These are phyloP conservation scores for Pteruthius melanotis DNA, from an alignment of 2,113 vertebrate genomes.

Conservation along the genomic window DNA sequence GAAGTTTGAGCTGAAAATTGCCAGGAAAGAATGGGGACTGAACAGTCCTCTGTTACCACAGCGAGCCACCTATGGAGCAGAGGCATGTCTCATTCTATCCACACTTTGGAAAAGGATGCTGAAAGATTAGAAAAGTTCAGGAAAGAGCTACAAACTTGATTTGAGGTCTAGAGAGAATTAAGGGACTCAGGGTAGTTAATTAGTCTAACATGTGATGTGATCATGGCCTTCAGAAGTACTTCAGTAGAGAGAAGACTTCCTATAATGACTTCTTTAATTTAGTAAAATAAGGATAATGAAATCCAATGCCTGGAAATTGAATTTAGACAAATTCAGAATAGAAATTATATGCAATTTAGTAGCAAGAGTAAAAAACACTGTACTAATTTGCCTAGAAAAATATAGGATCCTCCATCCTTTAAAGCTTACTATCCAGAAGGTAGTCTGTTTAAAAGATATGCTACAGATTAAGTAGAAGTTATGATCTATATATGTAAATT, in stretches of 20 bases:
- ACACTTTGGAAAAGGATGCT: neutral
- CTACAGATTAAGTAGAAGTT: neutral
- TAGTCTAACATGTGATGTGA: slow-evolving; percentile 13
- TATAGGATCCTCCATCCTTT: neutral
- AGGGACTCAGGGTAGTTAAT: slow-evolving; percentile 22
- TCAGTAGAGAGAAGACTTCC: slow-evolving; percentile 33
- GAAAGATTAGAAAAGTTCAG: neutral
- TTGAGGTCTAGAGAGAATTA: slow-evolving; percentile 21
- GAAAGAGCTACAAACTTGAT: neutral
- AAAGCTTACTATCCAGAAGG: neutral
- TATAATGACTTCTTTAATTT: slow-evolving; percentile 56
- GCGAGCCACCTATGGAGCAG: rapidly evolving
- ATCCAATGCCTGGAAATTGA: slow-evolving; percentile 53
- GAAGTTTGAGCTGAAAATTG: neutral
- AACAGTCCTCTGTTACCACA: neutral
- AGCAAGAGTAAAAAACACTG: slow-evolving; percentile 1
- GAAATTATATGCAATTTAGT: slow-evolving; percentile 42
- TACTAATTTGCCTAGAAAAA: slow-evolving; percentile 14
- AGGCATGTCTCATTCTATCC: neutral
- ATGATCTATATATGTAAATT: neutral
- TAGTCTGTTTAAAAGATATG: neutral
- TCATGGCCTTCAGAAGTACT: slow-evolving; percentile 42
- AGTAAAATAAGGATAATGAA: slow-evolving; percentile 54
- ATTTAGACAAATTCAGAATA: slow-evolving; percentile 51
- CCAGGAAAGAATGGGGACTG: rapidly evolving